Evolutionary conservation across 2,888 invertebrate genomes (phyloP).

Genomic region (Acanthosepion pharaonis): DNA sequence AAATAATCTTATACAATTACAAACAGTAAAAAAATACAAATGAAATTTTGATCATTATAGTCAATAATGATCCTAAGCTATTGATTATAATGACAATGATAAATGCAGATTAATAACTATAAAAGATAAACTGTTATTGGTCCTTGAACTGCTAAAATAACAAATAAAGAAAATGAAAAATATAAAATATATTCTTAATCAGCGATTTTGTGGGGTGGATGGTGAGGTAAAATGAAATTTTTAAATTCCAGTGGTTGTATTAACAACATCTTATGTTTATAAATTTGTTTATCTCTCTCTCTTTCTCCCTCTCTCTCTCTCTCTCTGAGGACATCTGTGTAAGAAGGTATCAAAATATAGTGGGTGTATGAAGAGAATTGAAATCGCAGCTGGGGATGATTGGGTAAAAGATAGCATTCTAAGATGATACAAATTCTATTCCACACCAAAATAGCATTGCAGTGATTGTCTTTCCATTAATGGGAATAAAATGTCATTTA

Average conservation of each 20-base stretch:
- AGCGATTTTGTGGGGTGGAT: slow-evolving; percentile 33
- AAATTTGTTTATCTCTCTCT: neutral
- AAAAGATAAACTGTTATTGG: slow-evolving; percentile 21
- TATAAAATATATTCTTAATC: slow-evolving; percentile 33
- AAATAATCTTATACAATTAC: slow-evolving; percentile 33
- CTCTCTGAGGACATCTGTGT: neutral
- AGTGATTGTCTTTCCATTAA: slow-evolving; percentile 9
- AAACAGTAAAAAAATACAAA: slow-evolving; percentile 14
- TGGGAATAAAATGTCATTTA: neutral
- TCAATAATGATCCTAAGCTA: neutral
- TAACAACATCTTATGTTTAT: neutral
- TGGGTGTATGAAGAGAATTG: neutral
- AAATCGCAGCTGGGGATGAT: neutral
- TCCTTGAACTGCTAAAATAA: slow-evolving; percentile 11
- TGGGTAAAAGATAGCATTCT: neutral
- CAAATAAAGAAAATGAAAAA: slow-evolving; percentile 33
- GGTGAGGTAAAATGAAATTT: neutral
- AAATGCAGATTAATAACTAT: neutral
- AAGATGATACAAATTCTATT: neutral
- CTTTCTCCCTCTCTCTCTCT: neutral
- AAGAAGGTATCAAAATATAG: slow-evolving; percentile 2
- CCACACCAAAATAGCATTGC: slow-evolving; percentile 21
- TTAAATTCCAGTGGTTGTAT: neutral
- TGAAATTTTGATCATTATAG: neutral
- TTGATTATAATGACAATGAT: neutral